A percentile compares a stretch with the other conserved stretches of the same genome.
These are phyloP conservation scores for Bombus consobrinus DNA, from an alignment of 1,140 invertebrate genomes.

Conservation along the genomic window DNA sequence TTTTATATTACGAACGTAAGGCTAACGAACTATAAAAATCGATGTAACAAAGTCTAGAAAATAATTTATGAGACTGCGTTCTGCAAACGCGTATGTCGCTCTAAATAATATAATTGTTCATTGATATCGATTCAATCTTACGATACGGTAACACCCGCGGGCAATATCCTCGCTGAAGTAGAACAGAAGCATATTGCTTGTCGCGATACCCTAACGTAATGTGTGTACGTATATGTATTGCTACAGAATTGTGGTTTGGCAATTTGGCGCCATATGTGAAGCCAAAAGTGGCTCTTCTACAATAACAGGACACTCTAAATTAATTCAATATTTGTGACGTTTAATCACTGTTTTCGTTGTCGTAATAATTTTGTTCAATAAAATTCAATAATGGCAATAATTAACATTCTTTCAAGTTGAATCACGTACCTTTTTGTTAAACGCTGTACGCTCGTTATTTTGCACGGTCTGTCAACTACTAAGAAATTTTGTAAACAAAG, in stretches of 20 bases:
- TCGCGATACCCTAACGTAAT: background rate
- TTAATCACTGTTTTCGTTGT: background rate
- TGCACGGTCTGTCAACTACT: background rate
- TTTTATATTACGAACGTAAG: too few species aligned
- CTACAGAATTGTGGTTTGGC: background rate
- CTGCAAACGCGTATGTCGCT: background rate
- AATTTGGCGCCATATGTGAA: conserved; percentile 18
- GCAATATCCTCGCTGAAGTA: conserved; percentile 14
- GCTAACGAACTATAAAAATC: background rate
- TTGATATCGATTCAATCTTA: conserved; percentile 10
- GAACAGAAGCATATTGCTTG: conserved; percentile 28
- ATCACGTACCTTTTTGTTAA: background rate
- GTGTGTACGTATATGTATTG: background rate
- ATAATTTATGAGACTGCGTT: background rate
- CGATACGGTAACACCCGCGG: background rate
- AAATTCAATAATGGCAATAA: background rate
- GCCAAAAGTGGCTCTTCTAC: background rate
- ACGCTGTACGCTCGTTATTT: background rate
- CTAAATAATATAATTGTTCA: background rate
- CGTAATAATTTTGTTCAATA: background rate
- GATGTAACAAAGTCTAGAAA: background rate
- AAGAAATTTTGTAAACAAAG: background rate
- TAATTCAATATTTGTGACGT: background rate
- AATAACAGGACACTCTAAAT: background rate
- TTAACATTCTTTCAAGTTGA: too few species aligned